These are phyloP conservation scores for Lepidonotus clava DNA, from an alignment of 2,888 invertebrate species.

Conservation along the genomic window DNA sequence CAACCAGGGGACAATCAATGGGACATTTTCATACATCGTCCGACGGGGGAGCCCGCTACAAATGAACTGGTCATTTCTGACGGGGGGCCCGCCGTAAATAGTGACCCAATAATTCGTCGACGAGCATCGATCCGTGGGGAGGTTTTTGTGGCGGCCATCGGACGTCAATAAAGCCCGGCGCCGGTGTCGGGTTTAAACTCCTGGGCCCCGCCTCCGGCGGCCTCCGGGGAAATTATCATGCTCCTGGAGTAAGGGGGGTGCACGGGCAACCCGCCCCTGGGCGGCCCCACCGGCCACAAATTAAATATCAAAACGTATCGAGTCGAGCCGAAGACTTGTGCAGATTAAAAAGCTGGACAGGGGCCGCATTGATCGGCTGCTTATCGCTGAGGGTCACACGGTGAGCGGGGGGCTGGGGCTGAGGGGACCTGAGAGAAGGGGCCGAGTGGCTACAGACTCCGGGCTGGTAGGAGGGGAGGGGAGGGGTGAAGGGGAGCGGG, in stretches of 20 bases:
- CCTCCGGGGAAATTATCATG: conserved; percentile 37
- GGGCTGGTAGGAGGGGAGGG: neutral
- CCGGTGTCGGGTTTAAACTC: neutral
- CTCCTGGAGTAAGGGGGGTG: neutral
- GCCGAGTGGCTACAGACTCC: too few species aligned
- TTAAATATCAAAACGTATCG: conserved; percentile 48
- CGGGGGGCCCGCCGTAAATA: neutral
- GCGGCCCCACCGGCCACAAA: neutral
- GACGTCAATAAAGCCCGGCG: neutral
- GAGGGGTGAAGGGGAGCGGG: neutral
- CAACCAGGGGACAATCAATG: neutral
- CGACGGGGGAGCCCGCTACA: neutral
- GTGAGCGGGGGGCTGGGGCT: neutral
- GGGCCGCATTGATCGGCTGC: conserved; percentile 6
- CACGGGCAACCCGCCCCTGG: neutral
- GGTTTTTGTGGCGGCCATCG: neutral
- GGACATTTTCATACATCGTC: conserved; percentile 3
- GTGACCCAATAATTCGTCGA: conserved; percentile 3
- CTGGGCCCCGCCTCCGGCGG: neutral
- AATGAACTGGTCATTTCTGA: conserved; percentile 31
- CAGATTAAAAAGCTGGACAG: conserved; percentile 38
- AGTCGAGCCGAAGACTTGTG: conserved; percentile 6
- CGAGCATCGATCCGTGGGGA: neutral
- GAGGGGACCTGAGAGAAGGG: neutral
- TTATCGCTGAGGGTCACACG: neutral